phyloP scores from a whole-genome alignment of 2,797 vertebrate genomes.

The Crocodylus rhombifer region DNA sequence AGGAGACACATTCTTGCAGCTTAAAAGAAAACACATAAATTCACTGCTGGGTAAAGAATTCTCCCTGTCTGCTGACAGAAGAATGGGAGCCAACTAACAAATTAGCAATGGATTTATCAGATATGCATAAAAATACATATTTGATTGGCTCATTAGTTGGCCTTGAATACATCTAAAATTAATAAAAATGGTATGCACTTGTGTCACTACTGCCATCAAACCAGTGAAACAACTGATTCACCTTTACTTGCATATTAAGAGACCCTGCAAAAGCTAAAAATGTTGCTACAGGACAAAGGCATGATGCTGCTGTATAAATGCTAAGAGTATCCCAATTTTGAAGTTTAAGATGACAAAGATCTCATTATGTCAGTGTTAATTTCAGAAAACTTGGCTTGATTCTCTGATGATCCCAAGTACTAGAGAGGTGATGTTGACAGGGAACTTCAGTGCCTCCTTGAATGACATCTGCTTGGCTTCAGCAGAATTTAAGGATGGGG shows the following conservation, averaged over 20 bases:
- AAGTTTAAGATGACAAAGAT: too few species aligned
- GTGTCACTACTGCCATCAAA: neutral
- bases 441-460: too few species aligned
- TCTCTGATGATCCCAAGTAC: neutral
- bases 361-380: neutral
- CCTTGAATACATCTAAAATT: neutral
- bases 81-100: neutral
- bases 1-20: accelerated
- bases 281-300: neutral
- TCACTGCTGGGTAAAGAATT: neutral
- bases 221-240: neutral
- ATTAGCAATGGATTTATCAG: neutral
- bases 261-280: neutral
- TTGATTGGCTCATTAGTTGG: neutral
- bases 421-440: too few species aligned
- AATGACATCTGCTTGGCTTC: too few species aligned
- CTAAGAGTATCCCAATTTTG: neutral
- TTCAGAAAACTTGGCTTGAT: neutral
- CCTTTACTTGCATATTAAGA: neutral
- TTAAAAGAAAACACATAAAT: neutral
- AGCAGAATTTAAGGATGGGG: too few species aligned
- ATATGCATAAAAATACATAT: neutral
- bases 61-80: neutral
- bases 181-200: neutral
- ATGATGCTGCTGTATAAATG: neutral